phyloP scores from a whole-genome alignment of 1,140 invertebrate genomes.

The Hermetia illucens region DNA sequence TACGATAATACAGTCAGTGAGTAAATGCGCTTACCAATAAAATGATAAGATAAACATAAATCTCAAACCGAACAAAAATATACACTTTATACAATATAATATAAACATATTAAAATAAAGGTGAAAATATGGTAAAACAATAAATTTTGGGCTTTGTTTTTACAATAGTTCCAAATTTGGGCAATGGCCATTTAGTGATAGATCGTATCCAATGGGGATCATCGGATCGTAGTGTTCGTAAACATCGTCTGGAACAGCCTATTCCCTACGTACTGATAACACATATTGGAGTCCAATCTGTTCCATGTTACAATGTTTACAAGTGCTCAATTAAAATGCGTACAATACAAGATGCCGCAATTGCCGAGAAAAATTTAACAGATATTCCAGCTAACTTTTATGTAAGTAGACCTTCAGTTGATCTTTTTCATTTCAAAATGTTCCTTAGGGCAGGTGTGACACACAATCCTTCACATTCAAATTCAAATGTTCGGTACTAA shows the following conservation, averaged over 20 bases:
- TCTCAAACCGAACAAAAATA: not conserved
- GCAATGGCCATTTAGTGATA: slow-evolving; percentile 29
- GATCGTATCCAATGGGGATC: slow-evolving; percentile 34
- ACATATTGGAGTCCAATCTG: slow-evolving; percentile 27
- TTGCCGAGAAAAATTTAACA: slow-evolving; percentile 18
- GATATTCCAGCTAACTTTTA: slow-evolving; percentile 31
- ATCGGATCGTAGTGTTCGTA: slow-evolving; percentile 17
- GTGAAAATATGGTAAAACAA: no score
- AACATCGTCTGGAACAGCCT: slow-evolving; percentile 16
- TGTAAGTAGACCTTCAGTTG: slow-evolving; percentile 17
- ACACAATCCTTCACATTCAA: not conserved
- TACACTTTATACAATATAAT: slow-evolving; percentile 8
- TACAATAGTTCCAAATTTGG: slow-evolving; percentile 26
- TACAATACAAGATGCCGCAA: slow-evolving; percentile 25
- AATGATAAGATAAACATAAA: not conserved
- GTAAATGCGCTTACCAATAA: not conserved
- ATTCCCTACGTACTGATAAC: slow-evolving; percentile 31
- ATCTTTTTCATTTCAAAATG: no score
- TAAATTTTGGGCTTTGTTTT: no score
- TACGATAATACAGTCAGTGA: slow-evolving; percentile 12
- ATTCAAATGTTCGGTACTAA: not conserved
- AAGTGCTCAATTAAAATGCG: slow-evolving; percentile 29
- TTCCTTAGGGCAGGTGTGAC: no score
- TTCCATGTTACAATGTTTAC: slow-evolving; percentile 17
- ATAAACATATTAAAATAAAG: no score